Base-by-base conservation (phyloP, 1,140 invertebrate species). In the Lineus longissimus region DNA sequence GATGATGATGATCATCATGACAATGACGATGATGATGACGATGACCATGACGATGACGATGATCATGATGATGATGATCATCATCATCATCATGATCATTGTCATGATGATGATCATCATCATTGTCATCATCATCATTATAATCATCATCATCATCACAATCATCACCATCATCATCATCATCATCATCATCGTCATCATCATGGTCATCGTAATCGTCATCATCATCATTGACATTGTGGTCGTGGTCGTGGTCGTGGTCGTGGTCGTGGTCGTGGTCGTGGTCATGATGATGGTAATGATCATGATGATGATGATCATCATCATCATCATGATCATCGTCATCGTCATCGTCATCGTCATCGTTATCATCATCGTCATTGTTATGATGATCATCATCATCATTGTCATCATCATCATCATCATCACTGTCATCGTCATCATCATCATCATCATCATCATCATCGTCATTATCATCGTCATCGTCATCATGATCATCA, bases 101-200 rank as follows among this genome's bases (percentile, higher is more conserved):
- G 33, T 58, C 40, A 67, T 72, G 19, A 61, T 64, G 0, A 60
- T 59, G 13, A 54, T 74, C 1, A 70, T 72, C 55, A 62, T 62
- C n/a, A 61, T 66, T 31, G 47, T 23, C 36, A 1, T 59, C 23
- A n/a, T n/a, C n/a, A n/a, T n/a, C n/a, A n/a, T n/a, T n/a, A n/a
- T n/a, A n/a, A n/a, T n/a, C n/a, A n/a, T n/a, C n/a, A n/a, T n/a
- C n/a, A n/a, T n/a, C n/a, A n/a, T n/a, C n/a, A n/a, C n/a, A n/a
- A n/a, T n/a, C n/a, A n/a, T n/a, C n/a, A n/a, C n/a, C n/a, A n/a
- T n/a, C n/a, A n/a, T n/a, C n/a, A n/a, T n/a, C n/a, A 1, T 59
- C 22, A 40, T 55, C 23, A 15, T 17, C n/a, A 83, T 23, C 84
- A 82, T 65, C 85, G 84, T 71, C 83, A 81, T 17, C 81, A 83